Evolutionary conservation across 2,888 invertebrate genomes (phyloP).

Genomic region (Ectemnius cavifrons): DNA sequence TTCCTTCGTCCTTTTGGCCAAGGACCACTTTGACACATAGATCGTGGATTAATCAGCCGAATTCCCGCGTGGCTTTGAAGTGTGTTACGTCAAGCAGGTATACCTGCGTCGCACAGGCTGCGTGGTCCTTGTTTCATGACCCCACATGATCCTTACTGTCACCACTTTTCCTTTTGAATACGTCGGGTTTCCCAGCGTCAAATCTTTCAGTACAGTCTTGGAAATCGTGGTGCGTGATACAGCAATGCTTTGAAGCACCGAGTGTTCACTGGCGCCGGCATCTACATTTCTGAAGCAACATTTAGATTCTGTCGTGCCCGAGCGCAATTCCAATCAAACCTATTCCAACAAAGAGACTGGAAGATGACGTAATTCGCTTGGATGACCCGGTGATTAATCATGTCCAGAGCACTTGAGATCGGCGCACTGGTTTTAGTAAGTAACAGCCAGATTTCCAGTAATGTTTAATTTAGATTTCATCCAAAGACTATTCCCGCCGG

Average conservation of each 20-base stretch:
- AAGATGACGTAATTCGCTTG: slow-evolving; percentile 3
- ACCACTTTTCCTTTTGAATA: no score
- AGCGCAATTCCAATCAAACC: no score
- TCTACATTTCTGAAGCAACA: no score
- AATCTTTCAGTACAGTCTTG: slow-evolving; percentile 1
- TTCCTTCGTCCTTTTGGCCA: slow-evolving; percentile 33
- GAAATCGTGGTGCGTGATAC: slow-evolving; percentile 31
- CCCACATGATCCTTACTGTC: no score
- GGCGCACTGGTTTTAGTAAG: slow-evolving; percentile 46
- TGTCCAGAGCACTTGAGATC: slow-evolving; percentile 9
- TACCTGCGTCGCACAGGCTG: background rate
- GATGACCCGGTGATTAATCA: background rate
- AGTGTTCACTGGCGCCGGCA: background rate
- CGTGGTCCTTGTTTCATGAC: no score
- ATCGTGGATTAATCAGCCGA: slow-evolving; percentile 36
- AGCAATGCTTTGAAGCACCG: slow-evolving; percentile 32
- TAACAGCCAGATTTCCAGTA: slow-evolving; percentile 67
- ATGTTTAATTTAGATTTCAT: slow-evolving; percentile 72
- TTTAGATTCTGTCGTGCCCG: no score
- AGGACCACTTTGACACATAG: slow-evolving; percentile 38
- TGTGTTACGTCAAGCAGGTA: slow-evolving; percentile 2
- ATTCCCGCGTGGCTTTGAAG: background rate
- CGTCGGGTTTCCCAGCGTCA: no score
- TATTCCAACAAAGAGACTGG: background rate
- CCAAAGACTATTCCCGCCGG: slow-evolving; percentile 62